Evolutionary conservation across 2,888 invertebrate genomes (phyloP).

Genomic region (Lasiommata megera): DNA sequence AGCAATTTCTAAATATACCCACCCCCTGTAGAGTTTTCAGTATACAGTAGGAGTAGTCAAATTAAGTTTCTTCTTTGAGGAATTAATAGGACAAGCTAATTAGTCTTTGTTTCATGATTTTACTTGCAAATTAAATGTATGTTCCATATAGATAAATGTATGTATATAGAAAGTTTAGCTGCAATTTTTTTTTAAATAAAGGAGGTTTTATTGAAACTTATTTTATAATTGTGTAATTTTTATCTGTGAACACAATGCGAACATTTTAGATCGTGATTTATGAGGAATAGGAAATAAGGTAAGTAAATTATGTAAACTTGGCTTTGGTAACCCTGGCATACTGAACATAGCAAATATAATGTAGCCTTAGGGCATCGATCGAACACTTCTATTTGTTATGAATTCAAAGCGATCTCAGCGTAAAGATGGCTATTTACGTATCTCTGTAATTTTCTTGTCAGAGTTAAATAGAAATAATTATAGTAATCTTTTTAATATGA

Average conservation of each 20-base stretch:
- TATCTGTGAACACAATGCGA: neutral
- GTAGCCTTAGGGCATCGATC: constrained; percentile 12
- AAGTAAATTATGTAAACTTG: neutral
- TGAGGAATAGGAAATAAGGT: neutral
- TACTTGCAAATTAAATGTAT: too few relatives aligned
- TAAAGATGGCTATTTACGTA: constrained; percentile 11
- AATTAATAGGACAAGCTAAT: too few relatives aligned
- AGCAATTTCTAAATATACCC: too few relatives aligned
- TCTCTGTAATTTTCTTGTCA: neutral
- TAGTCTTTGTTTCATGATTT: too few relatives aligned
- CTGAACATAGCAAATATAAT: constrained; percentile 33
- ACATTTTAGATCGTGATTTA: neutral
- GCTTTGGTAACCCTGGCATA: neutral
- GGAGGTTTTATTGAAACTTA: neutral
- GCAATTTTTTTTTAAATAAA: too few relatives aligned
- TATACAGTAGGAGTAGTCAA: too few relatives aligned
- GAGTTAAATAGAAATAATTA: neutral
- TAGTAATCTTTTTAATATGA: neutral
- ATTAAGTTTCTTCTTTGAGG: too few relatives aligned
- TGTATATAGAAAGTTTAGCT: too few relatives aligned
- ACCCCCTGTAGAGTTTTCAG: too few relatives aligned
- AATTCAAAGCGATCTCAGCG: neutral
- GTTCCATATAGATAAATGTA: too few relatives aligned
- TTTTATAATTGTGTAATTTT: neutral
- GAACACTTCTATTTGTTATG: neutral